Evolutionary conservation across 2,797 vertebrate species (phyloP).

Genomic region (Malurus leucopterus): DNA sequence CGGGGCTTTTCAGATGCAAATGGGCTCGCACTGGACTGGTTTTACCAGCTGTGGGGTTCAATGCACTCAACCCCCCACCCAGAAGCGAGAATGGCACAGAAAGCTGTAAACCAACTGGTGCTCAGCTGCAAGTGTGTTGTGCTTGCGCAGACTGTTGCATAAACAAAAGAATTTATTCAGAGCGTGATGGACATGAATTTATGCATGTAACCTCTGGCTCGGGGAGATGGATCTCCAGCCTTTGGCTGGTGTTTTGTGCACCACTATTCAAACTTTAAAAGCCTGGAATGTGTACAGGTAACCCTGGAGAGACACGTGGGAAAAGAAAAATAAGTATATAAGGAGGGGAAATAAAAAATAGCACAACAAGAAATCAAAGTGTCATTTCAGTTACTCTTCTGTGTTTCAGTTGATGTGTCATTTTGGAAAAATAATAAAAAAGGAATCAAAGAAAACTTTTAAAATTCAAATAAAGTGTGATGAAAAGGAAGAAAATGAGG

Average conservation of each 20-base stretch:
- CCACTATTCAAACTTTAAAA: background rate
- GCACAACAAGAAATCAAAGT: background rate
- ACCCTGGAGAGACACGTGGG: background rate
- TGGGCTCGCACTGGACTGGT: conserved; percentile 12
- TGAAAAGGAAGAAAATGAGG: background rate
- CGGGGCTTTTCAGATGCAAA: conserved; percentile 49
- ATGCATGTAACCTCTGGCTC: conserved; percentile 55
- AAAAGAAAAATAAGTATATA: background rate
- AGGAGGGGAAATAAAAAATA: accelerated
- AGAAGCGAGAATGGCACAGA: conserved; percentile 49
- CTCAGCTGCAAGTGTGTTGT: conserved; percentile 60
- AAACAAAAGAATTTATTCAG: conserved; percentile 61
- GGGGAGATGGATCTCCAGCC: background rate
- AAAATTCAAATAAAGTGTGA: background rate
- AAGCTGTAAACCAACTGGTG: conserved; percentile 57
- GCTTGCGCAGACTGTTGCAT: conserved; percentile 43
- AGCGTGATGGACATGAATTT: conserved; percentile 41
- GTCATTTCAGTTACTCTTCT: background rate
- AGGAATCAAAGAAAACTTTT: background rate
- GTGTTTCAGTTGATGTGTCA: background rate
- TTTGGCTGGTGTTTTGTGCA: background rate
- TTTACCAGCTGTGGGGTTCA: conserved; percentile 57
- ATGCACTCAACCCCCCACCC: conserved; percentile 45
- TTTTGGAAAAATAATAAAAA: background rate
- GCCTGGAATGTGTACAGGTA: background rate